A percentile compares a stretch with the other conserved stretches of the same genome.
phyloP scores from a whole-genome alignment of 1,140 invertebrate genomes.

The Drosophila truncata region DNA sequence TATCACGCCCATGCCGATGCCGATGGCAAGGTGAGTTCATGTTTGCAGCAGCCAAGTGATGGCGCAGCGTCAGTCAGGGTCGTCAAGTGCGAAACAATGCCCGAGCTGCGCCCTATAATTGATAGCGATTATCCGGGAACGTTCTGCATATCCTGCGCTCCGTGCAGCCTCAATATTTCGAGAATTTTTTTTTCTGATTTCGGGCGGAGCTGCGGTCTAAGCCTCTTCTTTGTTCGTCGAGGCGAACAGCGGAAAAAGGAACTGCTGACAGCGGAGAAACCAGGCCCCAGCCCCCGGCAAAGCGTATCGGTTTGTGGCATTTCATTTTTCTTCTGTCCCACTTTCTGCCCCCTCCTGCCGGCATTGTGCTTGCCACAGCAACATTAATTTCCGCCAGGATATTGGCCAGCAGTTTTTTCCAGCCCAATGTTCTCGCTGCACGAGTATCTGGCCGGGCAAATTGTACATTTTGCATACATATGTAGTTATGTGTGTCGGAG shows the following conservation, averaged over 20 bases:
- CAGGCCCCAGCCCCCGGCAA: slow-evolving; percentile 1
- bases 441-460: slow-evolving; percentile 19
- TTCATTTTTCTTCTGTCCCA: slow-evolving; percentile 35
- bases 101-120: slow-evolving; percentile 69
- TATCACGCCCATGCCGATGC: slow-evolving; percentile 87
- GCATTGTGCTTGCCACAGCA: slow-evolving; percentile 52
- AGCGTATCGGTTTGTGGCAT: slow-evolving; percentile 53
- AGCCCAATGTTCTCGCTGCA: slow-evolving; percentile 9
- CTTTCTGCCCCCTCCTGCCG: slow-evolving; percentile 3
- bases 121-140: slow-evolving; percentile 62
- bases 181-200: slow-evolving; percentile 27
- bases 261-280: slow-evolving; percentile 68
- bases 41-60: slow-evolving; percentile 17
- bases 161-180: slow-evolving; percentile 65
- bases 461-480: slow-evolving; percentile 18
- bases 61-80: not conserved
- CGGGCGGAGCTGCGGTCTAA: slow-evolving; percentile 57
- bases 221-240: slow-evolving; percentile 58
- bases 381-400: slow-evolving; percentile 81
- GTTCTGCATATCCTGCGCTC: slow-evolving; percentile 33
- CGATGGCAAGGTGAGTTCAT: slow-evolving; percentile 86
- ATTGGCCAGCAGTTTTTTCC: slow-evolving; percentile 67
- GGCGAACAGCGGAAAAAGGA: slow-evolving; percentile 46
- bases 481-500: slow-evolving; percentile 8
- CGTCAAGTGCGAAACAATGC: slow-evolving; percentile 35